Evolutionary conservation across 2,888 invertebrate species (phyloP).

Genomic region (Platycnemis pennipes): DNA sequence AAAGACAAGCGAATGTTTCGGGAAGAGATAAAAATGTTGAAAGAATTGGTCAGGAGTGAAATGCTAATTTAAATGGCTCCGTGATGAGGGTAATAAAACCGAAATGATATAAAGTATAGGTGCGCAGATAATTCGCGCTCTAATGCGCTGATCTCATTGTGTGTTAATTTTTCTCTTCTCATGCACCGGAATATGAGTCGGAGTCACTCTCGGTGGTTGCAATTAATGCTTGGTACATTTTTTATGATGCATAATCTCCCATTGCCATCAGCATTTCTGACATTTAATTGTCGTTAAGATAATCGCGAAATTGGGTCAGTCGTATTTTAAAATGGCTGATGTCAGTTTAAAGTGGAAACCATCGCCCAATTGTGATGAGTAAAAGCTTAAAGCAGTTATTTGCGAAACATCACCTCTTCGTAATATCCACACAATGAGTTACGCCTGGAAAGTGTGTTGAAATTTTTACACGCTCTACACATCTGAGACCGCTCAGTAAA

Average conservation of each 20-base stretch:
- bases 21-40: background rate
- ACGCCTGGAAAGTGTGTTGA: background rate
- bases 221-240: slow-evolving; percentile 55
- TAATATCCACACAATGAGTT: background rate
- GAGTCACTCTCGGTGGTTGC: background rate
- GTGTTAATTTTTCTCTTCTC: slow-evolving; percentile 53
- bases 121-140: slow-evolving; percentile 31
- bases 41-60: slow-evolving; percentile 11
- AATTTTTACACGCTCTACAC: background rate
- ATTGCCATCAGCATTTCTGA: slow-evolving; percentile 44
- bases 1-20: background rate
- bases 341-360: background rate
- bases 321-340: slow-evolving; percentile 7
- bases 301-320: slow-evolving; percentile 55
- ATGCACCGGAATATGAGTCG: slow-evolving; percentile 46
- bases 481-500: background rate
- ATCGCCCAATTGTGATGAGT: slow-evolving; percentile 24
- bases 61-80: slow-evolving; percentile 8
- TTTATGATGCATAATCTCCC: slow-evolving; percentile 43
- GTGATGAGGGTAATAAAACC: background rate
- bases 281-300: slow-evolving; percentile 63
- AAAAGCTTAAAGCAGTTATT: background rate
- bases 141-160: slow-evolving; percentile 58
- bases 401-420: background rate
- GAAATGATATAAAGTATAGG: background rate